phyloP scores from a whole-genome alignment of 2,888 invertebrate species.

The Microctonus hyperodae region DNA sequence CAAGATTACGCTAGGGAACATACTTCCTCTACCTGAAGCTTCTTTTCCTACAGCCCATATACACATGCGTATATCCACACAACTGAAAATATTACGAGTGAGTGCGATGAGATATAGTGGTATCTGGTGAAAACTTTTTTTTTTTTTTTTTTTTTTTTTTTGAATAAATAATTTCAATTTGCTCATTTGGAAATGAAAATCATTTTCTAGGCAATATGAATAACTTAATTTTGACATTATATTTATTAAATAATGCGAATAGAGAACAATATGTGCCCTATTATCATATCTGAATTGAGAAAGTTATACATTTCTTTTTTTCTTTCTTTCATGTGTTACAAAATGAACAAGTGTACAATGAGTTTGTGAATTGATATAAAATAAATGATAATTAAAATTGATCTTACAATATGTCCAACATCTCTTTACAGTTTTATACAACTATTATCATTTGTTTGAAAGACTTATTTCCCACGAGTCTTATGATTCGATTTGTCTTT shows the following conservation, averaged over 20 bases:
- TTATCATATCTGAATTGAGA: not conserved
- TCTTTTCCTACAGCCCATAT: not conserved
- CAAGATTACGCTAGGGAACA: constrained; percentile 13
- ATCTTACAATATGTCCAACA: not conserved
- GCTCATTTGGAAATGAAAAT: not conserved
- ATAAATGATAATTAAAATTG: not conserved
- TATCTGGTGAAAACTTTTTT: not conserved
- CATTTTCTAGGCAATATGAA: too few relatives aligned
- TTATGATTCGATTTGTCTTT: constrained; percentile 55
- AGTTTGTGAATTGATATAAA: not conserved
- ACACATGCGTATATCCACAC: not conserved
- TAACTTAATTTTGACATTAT: too few relatives aligned
- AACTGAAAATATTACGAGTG: constrained; percentile 9
- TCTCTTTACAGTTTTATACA: not conserved
- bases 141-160: not conserved
- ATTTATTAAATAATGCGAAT: too few relatives aligned
- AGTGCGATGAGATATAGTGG: constrained; percentile 11
- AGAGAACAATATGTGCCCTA: not conserved
- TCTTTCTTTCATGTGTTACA: not conserved
- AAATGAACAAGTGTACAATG: not conserved
- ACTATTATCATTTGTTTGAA: constrained; percentile 37
- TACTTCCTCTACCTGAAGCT: not conserved
- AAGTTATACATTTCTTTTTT: not conserved
- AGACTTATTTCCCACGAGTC: constrained; percentile 61
- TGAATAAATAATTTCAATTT: not conserved